A percentile compares a stretch with the other conserved stretches of the same genome.
Evolutionary conservation across 1,140 invertebrate genomes (phyloP).

Genomic region (Cydia strobilella): DNA sequence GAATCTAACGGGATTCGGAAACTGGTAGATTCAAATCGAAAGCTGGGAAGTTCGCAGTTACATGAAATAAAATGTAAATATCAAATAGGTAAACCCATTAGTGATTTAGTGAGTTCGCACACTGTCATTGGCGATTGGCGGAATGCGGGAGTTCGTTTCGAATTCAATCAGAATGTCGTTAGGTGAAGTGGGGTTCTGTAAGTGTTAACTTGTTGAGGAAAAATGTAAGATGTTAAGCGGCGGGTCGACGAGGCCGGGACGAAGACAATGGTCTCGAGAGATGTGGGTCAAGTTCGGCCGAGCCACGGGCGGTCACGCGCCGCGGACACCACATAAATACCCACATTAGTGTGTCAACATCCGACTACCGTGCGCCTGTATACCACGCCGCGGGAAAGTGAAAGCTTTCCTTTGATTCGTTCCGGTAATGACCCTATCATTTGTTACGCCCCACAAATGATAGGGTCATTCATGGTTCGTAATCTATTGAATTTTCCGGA

Average conservation of each 20-base stretch:
- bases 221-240: conserved; percentile 22
- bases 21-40: conserved; percentile 59
- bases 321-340: conserved; percentile 36
- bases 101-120: conserved; percentile 14
- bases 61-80: conserved; percentile 47
- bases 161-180: conserved; percentile 18
- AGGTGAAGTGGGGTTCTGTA: conserved; percentile 14
- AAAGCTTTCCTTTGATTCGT: conserved; percentile 31
- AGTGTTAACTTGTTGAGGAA: conserved; percentile 12
- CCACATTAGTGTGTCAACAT: conserved; percentile 28
- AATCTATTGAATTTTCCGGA: neutral
- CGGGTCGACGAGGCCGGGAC: conserved; percentile 49
- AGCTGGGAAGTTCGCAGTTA: conserved; percentile 68
- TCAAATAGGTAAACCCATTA: conserved; percentile 17
- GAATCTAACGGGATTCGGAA: conserved; percentile 57
- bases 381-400: conserved; percentile 7
- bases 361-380: neutral
- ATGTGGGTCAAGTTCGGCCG: conserved; percentile 70
- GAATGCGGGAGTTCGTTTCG: neutral
- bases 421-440: too few species aligned
- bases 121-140: neutral
- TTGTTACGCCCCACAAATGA: too few species aligned
- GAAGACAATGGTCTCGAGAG: conserved; percentile 64
- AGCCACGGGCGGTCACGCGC: conserved; percentile 49
- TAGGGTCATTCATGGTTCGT: conserved; percentile 4